Evolutionary conservation across 2,888 invertebrate genomes (phyloP), one percentile per base, ranked within the genome.

Genomic region (Ochropacha duplaris): DNA sequence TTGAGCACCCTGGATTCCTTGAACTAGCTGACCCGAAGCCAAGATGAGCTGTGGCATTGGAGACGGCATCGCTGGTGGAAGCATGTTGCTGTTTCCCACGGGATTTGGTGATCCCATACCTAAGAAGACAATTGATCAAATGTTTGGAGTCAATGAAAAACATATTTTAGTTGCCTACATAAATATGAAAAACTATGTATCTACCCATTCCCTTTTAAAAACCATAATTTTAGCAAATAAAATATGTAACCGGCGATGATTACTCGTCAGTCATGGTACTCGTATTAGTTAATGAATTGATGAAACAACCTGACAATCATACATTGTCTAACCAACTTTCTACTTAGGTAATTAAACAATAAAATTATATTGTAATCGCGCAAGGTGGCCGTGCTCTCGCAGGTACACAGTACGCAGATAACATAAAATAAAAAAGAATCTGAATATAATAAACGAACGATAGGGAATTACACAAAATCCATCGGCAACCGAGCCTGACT

Each of bases 1-100:
- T 84, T 98, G 98, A 52, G 98, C 98, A 14, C 98, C 98, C 89
- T 98, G 98, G 73, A 98, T 97, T 69, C 98, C 98, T 86, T 98
- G 98, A 61, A 97, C 96, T 80, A 98, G 94, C 89, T 98, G 98
- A 57, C 98, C 98, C 60, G 97, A 97, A 62, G 98, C 97, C 72
- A 98, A 94, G 82, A 98, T 97, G 75, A 98, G 95, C 92, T 98
- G 98, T 61, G 98, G 98, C 96, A 98, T 97, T 57, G 95, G 95
- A 60, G 95, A 95, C 57, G 96, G 94, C 88, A 95, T 93, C 69
- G 94, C 94, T 80, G 94, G 93, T 69, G 94, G 92, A 79, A 94
- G 88, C 94, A 94, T 94, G 86, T 93, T 93, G 84, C 93, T 91
- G 72, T 88, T 91, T 8, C 86, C 78, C 52, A 92, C 89, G 49